A percentile compares a stretch with the other conserved stretches of the same genome.
These are phyloP conservation scores for Drosophila arawakana DNA, from an alignment of 1,140 invertebrate species.

Conservation along the genomic window DNA sequence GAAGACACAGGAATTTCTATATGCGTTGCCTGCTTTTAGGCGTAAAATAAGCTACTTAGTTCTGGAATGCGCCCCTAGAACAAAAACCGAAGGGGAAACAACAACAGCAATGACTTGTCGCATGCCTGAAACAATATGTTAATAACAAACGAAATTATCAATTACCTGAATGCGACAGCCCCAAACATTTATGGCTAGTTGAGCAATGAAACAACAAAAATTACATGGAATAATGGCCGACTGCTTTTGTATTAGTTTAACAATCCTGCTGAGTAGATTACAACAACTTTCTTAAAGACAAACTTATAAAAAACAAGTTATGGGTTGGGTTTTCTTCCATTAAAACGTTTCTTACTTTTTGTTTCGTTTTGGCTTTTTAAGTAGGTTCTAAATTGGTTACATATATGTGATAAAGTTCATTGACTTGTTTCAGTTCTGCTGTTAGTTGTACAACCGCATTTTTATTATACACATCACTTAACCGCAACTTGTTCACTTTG, in stretches of 20 bases:
- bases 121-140: constrained; percentile 40
- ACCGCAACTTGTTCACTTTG: constrained; percentile 22
- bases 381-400: background rate
- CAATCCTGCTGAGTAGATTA: background rate
- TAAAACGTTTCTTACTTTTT: background rate
- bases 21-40: constrained; percentile 36
- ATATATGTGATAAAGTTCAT: background rate
- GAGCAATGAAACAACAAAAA: constrained; percentile 11
- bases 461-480: background rate
- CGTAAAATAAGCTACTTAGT: constrained; percentile 54
- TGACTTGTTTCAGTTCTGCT: background rate
- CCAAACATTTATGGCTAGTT: constrained; percentile 25
- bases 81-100: background rate
- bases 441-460: constrained; percentile 4
- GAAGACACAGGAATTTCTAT: background rate
- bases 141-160: constrained; percentile 57
- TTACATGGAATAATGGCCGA: constrained; percentile 11
- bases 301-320: background rate
- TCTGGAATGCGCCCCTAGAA: constrained; percentile 1
- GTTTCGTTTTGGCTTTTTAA: too few species aligned
- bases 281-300: background rate
- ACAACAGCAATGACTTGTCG: background rate
- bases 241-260: background rate
- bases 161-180: constrained; percentile 41
- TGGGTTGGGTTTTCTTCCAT: background rate